Base-by-base conservation (phyloP, 2,888 invertebrate species). In the Thera obeliscata region DNA sequence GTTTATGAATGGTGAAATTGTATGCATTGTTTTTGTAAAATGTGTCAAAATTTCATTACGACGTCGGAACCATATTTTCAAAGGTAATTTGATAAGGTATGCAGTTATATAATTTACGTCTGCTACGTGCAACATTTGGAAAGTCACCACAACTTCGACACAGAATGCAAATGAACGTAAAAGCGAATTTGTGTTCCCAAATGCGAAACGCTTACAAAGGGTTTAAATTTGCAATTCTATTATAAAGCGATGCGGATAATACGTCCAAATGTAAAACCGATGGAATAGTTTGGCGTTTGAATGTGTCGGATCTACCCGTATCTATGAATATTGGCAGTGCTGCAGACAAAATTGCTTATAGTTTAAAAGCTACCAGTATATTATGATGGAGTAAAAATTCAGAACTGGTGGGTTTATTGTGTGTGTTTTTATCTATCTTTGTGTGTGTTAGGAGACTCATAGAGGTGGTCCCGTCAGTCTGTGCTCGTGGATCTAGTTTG, bases 151-250 rank as follows among this genome's bases (percentile, higher is more conserved):
- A 86, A 87, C 83, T 85, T 87, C 83, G 87, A 87, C 87, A 64
- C 69, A 84, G 78, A 80, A 89, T 93, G 93, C 90, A 93, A 93
- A 93, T 93, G 86, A 85, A 84, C 88, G 86, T 93, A 89, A 93
- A 93, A 93, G 93, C 91, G 84, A 92, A 91, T 91, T 92, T 91
- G 91, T 92, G 93, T 93, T 89, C 81, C 84, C 84, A 85, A 91
- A 92, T 89, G 88, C 90, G 83, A 85, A 90, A 83, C 88, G 90
- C 88, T 91, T 92, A 91, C 91, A 89, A 90, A 91, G 89, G 90
- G 91, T 89, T 92, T 87, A 91, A 91, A 93, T 93, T 93, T 92
- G 91, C 91, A 92, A 93, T 91, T 93, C 93, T 88, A 90, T 90
- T 86, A 90, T 91, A 89, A 85, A 87, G 85, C 87, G 84, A 87